Base-by-base conservation (phyloP, 2,888 invertebrate species). In the Pyrochroa serraticornis region DNA sequence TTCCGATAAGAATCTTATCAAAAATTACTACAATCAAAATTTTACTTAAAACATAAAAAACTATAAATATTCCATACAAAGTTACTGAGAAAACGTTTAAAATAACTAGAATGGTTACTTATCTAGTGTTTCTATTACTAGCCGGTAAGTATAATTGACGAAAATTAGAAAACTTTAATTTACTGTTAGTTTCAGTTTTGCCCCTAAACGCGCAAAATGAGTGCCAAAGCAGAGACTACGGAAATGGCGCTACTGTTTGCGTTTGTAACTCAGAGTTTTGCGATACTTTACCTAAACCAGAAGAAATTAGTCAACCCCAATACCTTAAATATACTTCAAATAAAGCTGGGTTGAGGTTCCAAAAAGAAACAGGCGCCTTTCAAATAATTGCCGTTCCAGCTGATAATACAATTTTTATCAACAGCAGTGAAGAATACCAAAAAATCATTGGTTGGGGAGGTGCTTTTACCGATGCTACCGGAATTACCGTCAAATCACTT, bases 261-360 rank as follows among this genome's bases (percentile, higher is more conserved):
- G 89, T 91, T 2, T 92, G 92, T 69, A 85, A 89, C 67, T 79
- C 84, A 0, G 83, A 82, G 0, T 87, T 88, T 71, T 92, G 92
- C 69, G 91, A 92, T 73, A 85, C 83, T 6, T 77, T 87, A 37
- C 83, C 85, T 2, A 78, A 83, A 44, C 80, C 85, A 43, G 32
- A 14, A 43, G 6, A 44, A 14, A 10, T 47, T 12, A 31, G 33
- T 10, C 45, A 55, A 34, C 86, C 81, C 62, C 76, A 85, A 0
- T 50, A 44, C n/a, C 9, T 34, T 7, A 73, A 82, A 14, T 87
- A 87, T 64, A 84, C 85, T 3, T 85, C 87, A 1, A 85, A 82
- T 69, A 81, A 83, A 75, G 78, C 76, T 37, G 89, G 89, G 0
- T 72, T 82, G 53, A 81, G 90, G 44, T 84, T 73, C 41, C 36